Evolutionary conservation across 2,888 invertebrate genomes (phyloP).

Genomic region (Malthinus seriepunctatus): DNA sequence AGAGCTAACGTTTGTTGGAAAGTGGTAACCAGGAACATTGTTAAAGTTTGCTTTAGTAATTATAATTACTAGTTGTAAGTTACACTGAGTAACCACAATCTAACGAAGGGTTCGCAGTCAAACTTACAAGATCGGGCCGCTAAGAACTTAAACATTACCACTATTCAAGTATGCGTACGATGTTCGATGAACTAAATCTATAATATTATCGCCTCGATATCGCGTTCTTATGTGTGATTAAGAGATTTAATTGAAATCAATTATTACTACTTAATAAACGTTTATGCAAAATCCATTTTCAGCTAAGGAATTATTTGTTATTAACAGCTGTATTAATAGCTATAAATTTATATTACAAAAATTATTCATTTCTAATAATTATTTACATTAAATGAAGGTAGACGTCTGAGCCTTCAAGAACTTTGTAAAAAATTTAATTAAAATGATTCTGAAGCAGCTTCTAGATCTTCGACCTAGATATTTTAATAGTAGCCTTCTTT

Average conservation of each 20-base stretch:
- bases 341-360: too few species aligned
- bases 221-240: constrained; percentile 9
- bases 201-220: constrained; percentile 12
- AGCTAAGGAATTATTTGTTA: too few species aligned
- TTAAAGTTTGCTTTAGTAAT: constrained; percentile 41
- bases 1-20: constrained; percentile 13
- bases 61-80: constrained; percentile 46
- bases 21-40: constrained; percentile 29
- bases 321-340: too few species aligned
- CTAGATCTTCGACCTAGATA: too few species aligned
- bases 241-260: background rate
- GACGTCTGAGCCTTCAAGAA: too few species aligned
- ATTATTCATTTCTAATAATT: too few species aligned
- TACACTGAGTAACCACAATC: constrained; percentile 36
- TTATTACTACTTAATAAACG: too few species aligned
- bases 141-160: constrained; percentile 10
- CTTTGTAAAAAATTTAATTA: too few species aligned
- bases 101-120: constrained; percentile 34
- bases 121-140: constrained; percentile 32
- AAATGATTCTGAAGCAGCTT: too few species aligned
- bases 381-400: too few species aligned
- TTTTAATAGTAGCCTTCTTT: too few species aligned
- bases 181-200: constrained; percentile 14
- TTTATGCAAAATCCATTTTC: too few species aligned
- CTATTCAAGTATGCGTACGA: constrained; percentile 22